Evolutionary conservation across 2,113 vertebrate genomes (phyloP).

Genomic region (Anthoscopus minutus): DNA sequence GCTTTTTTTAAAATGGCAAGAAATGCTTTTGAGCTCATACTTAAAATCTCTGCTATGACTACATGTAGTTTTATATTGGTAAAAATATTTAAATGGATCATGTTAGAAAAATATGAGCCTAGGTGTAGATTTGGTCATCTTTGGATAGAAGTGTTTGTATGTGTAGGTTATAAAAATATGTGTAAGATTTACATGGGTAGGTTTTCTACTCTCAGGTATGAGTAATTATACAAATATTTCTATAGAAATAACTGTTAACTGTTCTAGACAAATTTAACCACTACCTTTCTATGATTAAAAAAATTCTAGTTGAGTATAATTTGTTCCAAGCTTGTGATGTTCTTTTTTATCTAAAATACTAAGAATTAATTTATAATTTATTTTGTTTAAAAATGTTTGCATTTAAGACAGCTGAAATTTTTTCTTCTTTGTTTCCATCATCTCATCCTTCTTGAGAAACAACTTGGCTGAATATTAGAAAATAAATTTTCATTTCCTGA

Average conservation of each 20-base stretch:
- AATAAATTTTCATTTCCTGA: neutral
- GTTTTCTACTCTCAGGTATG: neutral
- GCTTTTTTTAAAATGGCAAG: neutral
- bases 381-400: neutral
- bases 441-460: neutral
- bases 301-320: neutral
- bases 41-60: neutral
- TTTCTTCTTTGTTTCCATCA: neutral
- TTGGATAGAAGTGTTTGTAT: neutral
- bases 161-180: neutral
- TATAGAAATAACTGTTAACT: neutral
- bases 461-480: constrained; percentile 2
- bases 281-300: neutral
- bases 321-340: neutral
- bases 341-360: neutral
- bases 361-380: neutral
- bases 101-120: neutral
- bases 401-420: neutral
- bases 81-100: neutral
- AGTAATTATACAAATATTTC: neutral
- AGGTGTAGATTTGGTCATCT: neutral
- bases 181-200: neutral
- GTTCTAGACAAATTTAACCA: neutral
- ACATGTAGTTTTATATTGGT: neutral
- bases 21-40: neutral